Evolutionary conservation across 2,113 vertebrate species (phyloP).

Genomic region (Podarcis cretensis): DNA sequence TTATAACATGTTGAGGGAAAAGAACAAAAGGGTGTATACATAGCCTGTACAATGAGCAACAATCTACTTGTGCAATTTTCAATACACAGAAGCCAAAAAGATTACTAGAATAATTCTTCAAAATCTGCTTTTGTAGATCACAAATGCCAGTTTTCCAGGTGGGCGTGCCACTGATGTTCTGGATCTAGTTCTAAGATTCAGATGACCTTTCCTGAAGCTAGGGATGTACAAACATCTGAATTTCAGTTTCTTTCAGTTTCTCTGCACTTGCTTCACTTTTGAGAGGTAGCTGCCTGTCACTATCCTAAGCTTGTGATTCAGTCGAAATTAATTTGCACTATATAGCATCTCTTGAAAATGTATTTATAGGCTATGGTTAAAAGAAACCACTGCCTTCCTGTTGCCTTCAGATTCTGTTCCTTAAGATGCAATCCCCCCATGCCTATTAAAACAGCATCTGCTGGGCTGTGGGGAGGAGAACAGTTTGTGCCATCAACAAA

Average conservation of each 20-base stretch:
- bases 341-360: background rate
- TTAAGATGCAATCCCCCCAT: background rate
- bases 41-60: background rate
- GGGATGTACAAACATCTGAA: no score
- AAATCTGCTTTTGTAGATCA: background rate
- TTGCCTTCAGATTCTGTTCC: background rate
- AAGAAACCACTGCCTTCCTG: rapidly evolving
- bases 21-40: background rate
- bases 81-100: background rate
- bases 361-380: background rate
- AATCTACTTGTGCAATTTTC: background rate
- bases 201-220: background rate
- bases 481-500: background rate
- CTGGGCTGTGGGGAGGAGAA: background rate
- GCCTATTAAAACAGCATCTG: background rate
- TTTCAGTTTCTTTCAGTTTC: no score
- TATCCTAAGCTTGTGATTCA: no score
- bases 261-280: no score
- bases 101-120: background rate
- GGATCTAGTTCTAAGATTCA: background rate
- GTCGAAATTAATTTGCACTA: background rate
- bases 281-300: no score
- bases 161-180: background rate
- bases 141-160: background rate
- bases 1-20: background rate